These are phyloP conservation scores for Pipra filicauda DNA, from an alignment of 2,113 vertebrate species.

Conservation along the genomic window DNA sequence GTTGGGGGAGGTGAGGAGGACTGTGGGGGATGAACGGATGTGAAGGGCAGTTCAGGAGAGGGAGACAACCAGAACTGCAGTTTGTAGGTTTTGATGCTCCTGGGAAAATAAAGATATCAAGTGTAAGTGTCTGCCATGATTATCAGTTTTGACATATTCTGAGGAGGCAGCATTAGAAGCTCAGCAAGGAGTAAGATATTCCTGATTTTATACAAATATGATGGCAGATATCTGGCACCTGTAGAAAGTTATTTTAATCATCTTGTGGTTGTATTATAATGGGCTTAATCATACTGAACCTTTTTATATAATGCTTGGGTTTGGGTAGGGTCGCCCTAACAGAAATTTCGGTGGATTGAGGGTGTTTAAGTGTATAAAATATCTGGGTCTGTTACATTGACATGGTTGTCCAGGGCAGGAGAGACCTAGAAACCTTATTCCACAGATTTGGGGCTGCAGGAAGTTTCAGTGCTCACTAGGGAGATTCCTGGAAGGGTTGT, in stretches of 20 bases:
- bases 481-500: neutral
- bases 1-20: slow-evolving; percentile 59
- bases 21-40: slow-evolving; percentile 26
- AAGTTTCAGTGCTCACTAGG: neutral
- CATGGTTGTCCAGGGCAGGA: neutral
- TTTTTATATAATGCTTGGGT: neutral
- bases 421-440: neutral
- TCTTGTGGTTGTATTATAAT: neutral
- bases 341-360: neutral
- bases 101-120: slow-evolving; percentile 24
- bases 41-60: slow-evolving; percentile 47
- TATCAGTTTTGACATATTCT: slow-evolving; percentile 27
- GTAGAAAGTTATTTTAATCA: slow-evolving; percentile 24
- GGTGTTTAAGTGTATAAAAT: neutral
- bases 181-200: slow-evolving; percentile 17
- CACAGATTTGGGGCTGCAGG: neutral
- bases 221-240: slow-evolving; percentile 54
- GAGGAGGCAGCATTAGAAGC: slow-evolving; percentile 50
- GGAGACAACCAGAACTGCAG: slow-evolving; percentile 1
- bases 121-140: slow-evolving; percentile 34
- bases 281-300: neutral
- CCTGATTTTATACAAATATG: neutral
- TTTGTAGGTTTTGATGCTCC: slow-evolving; percentile 2
- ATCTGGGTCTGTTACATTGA: neutral
- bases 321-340: neutral